Evolutionary conservation across 2,888 invertebrate genomes (phyloP).

Genomic region (Hermaeophaga mercurialis): DNA sequence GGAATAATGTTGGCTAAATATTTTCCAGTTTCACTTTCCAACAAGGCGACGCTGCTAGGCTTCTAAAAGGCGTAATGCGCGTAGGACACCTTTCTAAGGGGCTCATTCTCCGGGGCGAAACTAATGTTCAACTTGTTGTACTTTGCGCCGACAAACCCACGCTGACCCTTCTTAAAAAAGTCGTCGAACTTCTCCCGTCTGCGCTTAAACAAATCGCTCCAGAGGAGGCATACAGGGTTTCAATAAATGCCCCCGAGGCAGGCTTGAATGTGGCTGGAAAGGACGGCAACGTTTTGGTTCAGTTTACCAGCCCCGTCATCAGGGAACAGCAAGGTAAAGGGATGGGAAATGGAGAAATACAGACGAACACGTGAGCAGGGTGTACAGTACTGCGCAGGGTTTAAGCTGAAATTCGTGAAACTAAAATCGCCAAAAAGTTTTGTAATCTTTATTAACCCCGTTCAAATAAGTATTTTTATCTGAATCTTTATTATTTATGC

Average conservation of each 20-base stretch:
- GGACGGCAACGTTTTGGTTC: conserved; percentile 83
- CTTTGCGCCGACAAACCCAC: conserved; percentile 95
- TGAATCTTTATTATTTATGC: no score
- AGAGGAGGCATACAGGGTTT: conserved; percentile 82
- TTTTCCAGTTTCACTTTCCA: conserved; percentile 67
- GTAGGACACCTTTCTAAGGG: conserved; percentile 92
- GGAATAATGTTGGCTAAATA: background rate
- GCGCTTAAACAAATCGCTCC: conserved; percentile 75
- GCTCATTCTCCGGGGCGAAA: conserved; percentile 87
- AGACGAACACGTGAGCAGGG: conserved; percentile 32
- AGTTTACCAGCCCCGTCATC: conserved; percentile 91
- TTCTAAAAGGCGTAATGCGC: conserved; percentile 95
- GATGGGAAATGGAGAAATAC: conserved; percentile 27
- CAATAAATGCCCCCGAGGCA: conserved; percentile 82
- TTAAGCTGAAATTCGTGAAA: conserved; percentile 49
- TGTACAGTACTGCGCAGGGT: conserved; percentile 56
- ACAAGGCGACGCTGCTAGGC: conserved; percentile 69
- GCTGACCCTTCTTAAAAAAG: conserved; percentile 81
- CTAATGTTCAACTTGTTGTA: conserved; percentile 89
- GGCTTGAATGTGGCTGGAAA: conserved; percentile 82
- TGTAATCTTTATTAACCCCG: no score
- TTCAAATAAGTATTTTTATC: no score
- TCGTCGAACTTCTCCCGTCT: conserved; percentile 77
- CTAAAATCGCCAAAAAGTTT: no score
- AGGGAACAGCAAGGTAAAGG: conserved; percentile 76